phyloP scores from a whole-genome alignment of 2,113 vertebrate species.

The Vulpes lagopus region DNA sequence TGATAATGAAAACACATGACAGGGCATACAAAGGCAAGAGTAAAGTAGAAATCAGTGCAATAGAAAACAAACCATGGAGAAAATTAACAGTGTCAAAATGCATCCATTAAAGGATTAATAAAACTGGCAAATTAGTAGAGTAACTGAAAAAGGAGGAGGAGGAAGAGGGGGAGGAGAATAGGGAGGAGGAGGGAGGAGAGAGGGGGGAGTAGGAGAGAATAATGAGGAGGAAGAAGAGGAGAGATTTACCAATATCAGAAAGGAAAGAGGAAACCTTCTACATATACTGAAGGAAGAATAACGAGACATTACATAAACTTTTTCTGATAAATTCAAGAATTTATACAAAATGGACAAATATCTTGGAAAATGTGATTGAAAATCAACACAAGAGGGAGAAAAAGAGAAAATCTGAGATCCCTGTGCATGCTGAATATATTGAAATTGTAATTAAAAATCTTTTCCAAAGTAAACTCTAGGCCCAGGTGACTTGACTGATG shows the following conservation, averaged over 20 bases:
- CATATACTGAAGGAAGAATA: not conserved
- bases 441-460: not conserved
- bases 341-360: not conserved
- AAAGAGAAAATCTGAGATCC: not conserved
- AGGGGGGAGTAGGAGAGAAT: not conserved
- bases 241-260: not conserved
- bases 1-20: not conserved
- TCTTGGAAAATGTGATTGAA: not conserved
- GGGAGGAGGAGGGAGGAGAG: accelerated
- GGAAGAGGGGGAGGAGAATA: not conserved
- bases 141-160: not conserved
- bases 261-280: not conserved
- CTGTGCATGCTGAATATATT: not conserved
- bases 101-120: not conserved
- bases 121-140: not conserved
- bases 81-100: not conserved
- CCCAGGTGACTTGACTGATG: not conserved
- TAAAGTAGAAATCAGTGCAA: not conserved
- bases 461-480: not conserved
- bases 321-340: not conserved
- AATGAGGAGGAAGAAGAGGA: not conserved
- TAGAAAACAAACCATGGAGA: not conserved
- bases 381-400: not conserved
- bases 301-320: not conserved
- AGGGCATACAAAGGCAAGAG: not conserved